Evolutionary conservation across 2,113 vertebrate genomes (phyloP).

Genomic region (Formicarius rufipectus): DNA sequence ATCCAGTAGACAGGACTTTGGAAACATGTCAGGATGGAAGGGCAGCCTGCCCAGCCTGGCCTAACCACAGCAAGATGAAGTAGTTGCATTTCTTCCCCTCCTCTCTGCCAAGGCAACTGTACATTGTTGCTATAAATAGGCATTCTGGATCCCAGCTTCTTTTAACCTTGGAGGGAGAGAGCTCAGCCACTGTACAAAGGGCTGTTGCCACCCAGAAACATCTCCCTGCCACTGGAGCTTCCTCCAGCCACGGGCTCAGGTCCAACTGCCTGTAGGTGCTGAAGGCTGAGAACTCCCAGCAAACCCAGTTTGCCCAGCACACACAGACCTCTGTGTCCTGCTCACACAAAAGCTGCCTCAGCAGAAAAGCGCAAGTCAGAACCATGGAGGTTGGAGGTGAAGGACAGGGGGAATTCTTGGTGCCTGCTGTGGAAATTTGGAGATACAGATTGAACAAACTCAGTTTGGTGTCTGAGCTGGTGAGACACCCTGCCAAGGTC

Average conservation of each 20-base stretch:
- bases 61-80: neutral
- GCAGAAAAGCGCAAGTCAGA: neutral
- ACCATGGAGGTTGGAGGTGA: fast-evolving
- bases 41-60: constrained; percentile 19
- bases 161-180: constrained; percentile 34
- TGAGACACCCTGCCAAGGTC: neutral
- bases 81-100: constrained; percentile 12
- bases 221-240: neutral
- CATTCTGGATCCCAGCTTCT: neutral
- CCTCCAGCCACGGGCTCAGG: neutral
- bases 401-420: neutral
- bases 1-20: neutral
- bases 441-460: neutral
- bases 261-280: neutral
- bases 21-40: neutral
- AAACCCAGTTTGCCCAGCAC: neutral
- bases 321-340: fast-evolving
- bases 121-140: constrained; percentile 57
- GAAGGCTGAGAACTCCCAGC: neutral
- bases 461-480: neutral
- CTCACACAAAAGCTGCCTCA: neutral
- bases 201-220: neutral
- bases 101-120: constrained; percentile 47
- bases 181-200: neutral
- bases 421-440: neutral